Percentiles rank a stretch among this genome's conserved stretches.
phyloP scores from a whole-genome alignment of 2,113 vertebrate species.

The Piprites chloris region DNA sequence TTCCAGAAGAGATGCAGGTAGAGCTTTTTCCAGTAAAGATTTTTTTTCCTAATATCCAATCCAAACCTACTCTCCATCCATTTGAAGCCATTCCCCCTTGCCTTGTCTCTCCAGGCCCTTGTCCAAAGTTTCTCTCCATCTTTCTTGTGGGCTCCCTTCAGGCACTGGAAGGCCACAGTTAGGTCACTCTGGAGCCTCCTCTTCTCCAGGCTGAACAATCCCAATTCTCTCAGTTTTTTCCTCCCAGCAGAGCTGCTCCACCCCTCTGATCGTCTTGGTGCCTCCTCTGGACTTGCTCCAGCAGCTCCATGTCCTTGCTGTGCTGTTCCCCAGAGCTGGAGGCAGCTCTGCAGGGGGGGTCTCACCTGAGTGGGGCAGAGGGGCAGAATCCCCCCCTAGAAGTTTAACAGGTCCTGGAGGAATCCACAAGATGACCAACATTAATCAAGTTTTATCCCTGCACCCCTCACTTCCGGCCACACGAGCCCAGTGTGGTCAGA shows the following conservation, averaged over 20 bases:
- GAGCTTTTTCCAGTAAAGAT: not conserved
- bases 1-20: not conserved
- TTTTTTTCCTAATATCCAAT: not conserved
- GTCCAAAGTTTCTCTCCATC: not conserved
- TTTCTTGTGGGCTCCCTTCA: not conserved
- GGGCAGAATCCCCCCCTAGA: not conserved
- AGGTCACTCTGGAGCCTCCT: not conserved
- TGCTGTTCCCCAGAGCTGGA: not conserved
- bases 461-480: not conserved
- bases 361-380: not conserved
- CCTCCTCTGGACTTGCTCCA: not conserved
- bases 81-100: not conserved
- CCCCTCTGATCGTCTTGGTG: not conserved
- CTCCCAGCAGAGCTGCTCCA: not conserved
- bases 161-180: not conserved
- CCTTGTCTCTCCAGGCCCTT: not conserved
- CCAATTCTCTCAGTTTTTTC: not conserved
- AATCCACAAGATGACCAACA: not conserved
- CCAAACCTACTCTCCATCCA: not conserved
- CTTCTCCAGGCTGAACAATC: not conserved
- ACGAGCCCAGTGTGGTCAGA: not conserved
- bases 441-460: not conserved
- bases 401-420: not conserved
- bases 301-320: not conserved
- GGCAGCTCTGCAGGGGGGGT: not conserved